Evolutionary conservation across 2,888 invertebrate genomes (phyloP), one percentile per base, ranked within the genome.

Genomic region (Dicyrtoma fusca): DNA sequence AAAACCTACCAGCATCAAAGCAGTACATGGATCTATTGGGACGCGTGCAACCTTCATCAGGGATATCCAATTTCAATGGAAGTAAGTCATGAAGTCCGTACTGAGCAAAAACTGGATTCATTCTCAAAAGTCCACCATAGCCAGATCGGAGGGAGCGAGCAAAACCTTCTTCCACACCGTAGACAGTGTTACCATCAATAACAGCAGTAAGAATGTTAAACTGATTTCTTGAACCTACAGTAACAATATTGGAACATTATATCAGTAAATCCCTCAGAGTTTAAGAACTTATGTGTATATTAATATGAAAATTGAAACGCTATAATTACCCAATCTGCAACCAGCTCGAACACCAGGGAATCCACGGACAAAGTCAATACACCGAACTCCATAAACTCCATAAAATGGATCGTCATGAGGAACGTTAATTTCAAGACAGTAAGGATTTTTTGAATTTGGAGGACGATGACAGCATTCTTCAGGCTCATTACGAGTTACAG

Each of bases 321-420:
- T 34, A 34, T 34, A 8, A 23, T 86, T 84, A 91, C 90, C 94
- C 81, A 95, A 88, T 83, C 91, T 88, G 85, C 95, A 95, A 80
- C 94, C 92, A 64, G 94, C 92, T 81, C 93, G 87, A 11, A 91
- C 91, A 1, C 91, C 92, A 14, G 95, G 94, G 84, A 94, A 92
- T 51, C 91, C 93, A 81, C 95, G 87, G 13, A 95, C 94, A 82
- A 95, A 94, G 84, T 95, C 92, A 82, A 94, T 90, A 83, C 95
- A 95, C 82, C 89, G 90, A 65, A 94, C 91, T 79, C 90, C 89
- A 84, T 91, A 94, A 51, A 92, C 86, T 5, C 91, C 88, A 86
- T 92, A 95, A 87, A 95, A 95, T 83, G 93, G 92, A 83, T 95
- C 95, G 82, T 95, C 92, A 79, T 91, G 92, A 0, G 95, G 94